Evolutionary conservation across 2,888 invertebrate species (phyloP), one percentile per base, ranked within the genome.

Genomic region (Amphipyra berbera): DNA sequence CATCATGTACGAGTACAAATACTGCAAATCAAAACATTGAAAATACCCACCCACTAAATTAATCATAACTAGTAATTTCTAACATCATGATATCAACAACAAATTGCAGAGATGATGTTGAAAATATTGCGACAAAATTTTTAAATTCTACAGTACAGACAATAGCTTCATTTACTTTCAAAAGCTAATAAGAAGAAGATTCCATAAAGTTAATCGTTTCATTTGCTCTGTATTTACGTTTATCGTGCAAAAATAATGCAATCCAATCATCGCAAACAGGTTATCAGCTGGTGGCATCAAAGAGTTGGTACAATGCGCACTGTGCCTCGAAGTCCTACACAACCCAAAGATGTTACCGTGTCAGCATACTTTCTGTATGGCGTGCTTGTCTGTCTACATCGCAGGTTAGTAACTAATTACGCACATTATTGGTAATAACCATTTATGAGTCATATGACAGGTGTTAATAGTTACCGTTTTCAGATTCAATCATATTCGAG

Each of bases 331-430:
- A 70, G 90, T 95, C 30, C 87, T 96, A 6, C 89, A 91, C 70
- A 93, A 95, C 45, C 96, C 96, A 0, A 95, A 95, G 84, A 96
- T 96, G 96, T 86, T 96, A 74, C 95, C 96, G 0, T 97, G 97
- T 77, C 96, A 96, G 76, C 96, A 97, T 80, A 96, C 96, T 0
- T 96, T 96, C 84, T 97, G 97, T 68, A 86, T 95, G 60, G 88
- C 92, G 1, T 97, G 97, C 75, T 88, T 97, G 33, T 92, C 95
- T 66, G 93, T 92, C 47, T 95, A 95, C 74, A 86, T 92, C 42
- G 88, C 86, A 61, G 92, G 95, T 82, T 72, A 40, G 74, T 80
- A 68, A 56, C 15, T 46, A 53, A 33, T 58, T 56, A 45, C 44
- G 46, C 41, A 59, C 13, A 7, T 57, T 48, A 58, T 60, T 68